Evolutionary conservation across 1,140 invertebrate species (phyloP).

Genomic region (Papilio glaucus): DNA sequence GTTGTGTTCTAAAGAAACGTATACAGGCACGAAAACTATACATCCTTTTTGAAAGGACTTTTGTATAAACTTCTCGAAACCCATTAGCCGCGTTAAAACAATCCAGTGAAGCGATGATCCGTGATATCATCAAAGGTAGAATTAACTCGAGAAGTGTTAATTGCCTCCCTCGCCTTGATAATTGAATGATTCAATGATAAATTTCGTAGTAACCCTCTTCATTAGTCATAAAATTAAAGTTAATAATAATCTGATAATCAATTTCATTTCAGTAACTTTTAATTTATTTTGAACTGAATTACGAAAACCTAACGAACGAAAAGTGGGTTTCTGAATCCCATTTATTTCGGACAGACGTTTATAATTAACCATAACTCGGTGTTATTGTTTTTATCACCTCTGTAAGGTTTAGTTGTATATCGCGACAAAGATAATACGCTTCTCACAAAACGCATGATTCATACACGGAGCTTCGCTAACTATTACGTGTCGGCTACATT

Average conservation of each 20-base stretch:
- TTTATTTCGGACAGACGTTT: too few relatives aligned
- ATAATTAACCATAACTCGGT: background rate
- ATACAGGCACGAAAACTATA: background rate
- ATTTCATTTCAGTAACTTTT: background rate
- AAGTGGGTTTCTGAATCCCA: too few relatives aligned
- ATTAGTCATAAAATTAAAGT: slow-evolving; percentile 31
- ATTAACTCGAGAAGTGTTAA: slow-evolving; percentile 38
- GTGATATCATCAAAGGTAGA: slow-evolving; percentile 37
- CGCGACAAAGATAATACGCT: background rate
- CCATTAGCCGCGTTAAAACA: slow-evolving; percentile 27
- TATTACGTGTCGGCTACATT: slow-evolving; percentile 28
- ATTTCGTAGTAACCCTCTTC: slow-evolving; percentile 35
- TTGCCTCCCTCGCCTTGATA: slow-evolving; percentile 33
- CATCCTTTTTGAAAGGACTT: background rate
- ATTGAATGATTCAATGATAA: slow-evolving; percentile 39
- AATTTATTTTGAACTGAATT: background rate
- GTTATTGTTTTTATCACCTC: background rate
- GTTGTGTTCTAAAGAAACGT: background rate
- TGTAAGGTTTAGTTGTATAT: background rate
- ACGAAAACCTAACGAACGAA: too few relatives aligned
- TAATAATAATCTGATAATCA: slow-evolving; percentile 3
- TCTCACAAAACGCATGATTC: slow-evolving; percentile 11
- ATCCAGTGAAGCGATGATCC: slow-evolving; percentile 21
- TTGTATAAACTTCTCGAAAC: slow-evolving; percentile 10
- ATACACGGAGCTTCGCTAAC: slow-evolving; percentile 9